Base-by-base conservation (phyloP, 1,140 invertebrate species). In the Drosophila grimshawi region DNA sequence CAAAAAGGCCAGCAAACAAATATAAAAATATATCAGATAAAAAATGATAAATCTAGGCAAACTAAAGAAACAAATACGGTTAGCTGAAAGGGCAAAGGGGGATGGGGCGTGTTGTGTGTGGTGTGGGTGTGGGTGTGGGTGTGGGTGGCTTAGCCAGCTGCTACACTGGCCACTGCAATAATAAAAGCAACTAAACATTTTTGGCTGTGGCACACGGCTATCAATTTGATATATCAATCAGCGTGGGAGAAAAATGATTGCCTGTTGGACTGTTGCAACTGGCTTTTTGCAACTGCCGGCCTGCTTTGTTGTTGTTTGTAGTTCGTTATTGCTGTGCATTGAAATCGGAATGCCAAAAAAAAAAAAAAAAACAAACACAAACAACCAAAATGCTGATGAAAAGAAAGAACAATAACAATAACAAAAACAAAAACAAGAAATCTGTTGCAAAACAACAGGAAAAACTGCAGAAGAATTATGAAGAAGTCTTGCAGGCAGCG, bases 221-320 rank as follows among this genome's bases (percentile, higher is more conserved):
- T 86, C 82, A 86, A 86, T 79, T 86, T 86, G 82, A 86, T 86
- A 81, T 86, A 86, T 86, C 82, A 86, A 86, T 86, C 82, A 86
- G 82, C 57, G 71, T 56, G 60, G 67, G 67, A 64, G 46, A 70
- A 71, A 71, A 76, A 71, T 64, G 53, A 76, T 71, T 76, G 59
- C 66, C 37, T 45, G 72, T 65, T 71, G 29, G 29, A 32, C 39
- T 43, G 60, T 30, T 69, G 55, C 11, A 32, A n/a, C 51, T 11
- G 52, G 10, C 19, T 19, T 19, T 19, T 19, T 19, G 19, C 19
- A 19, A 19, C 19, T 19, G 19, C 19, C 19, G 2, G 19, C 27
- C 19, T 2, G 6, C 19, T 49, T 33, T 56, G 49, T 65, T 62
- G 59, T 66, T 73, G 39, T 73, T 73, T 67, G 53, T 60, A 60